Evolutionary conservation across 1,140 invertebrate species (phyloP), one percentile per base, ranked within the genome.

Genomic region (Drusus annulatus): DNA sequence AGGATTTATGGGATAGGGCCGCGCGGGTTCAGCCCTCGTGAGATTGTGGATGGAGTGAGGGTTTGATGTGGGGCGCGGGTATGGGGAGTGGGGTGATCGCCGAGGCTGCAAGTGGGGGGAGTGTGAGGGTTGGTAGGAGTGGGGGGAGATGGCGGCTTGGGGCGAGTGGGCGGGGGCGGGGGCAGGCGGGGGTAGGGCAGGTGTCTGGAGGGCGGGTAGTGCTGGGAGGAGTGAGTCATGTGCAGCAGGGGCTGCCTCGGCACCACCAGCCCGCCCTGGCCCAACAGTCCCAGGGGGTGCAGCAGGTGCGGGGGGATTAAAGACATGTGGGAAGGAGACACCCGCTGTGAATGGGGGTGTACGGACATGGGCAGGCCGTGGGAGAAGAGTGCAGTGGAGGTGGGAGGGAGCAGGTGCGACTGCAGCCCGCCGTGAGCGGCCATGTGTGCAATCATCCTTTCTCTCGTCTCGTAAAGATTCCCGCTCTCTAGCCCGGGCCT

Each of bases 281-380:
- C 84, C 84, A 87, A 87, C 15, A 86, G 84, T 15, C 73, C 78
- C 74, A 86, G 82, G 10, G 86, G 88, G 76, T 85, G 85, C 31
- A 84, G 82, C 62, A 84, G 86, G 71, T 86, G 84, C 36, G 84
- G 85, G 31, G 85, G 84, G 73, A 86, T 80, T 16, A 83, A 83
- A 81, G 85, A 84, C 62, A 79, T 78, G 76, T 85, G 84, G 23
- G 83, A 84, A n/a, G 85, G 84, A n/a, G 85, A 84, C 28, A 84
- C 80, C 54, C 84, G 81, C 75, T 85, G 81, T 54, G 83, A 68
- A 65, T 85, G 85, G 51, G 84, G 82, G 77, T 86, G 80, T 15
- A 77, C 74, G n/a, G 74, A 36, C 81, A 82, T 82, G 10, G 81
- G 58, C 17, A 82, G 54, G n/a, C 78, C 74, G 31, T 83, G 81